Base-by-base conservation (phyloP, 2,113 vertebrate species). In the Galbula dea region DNA sequence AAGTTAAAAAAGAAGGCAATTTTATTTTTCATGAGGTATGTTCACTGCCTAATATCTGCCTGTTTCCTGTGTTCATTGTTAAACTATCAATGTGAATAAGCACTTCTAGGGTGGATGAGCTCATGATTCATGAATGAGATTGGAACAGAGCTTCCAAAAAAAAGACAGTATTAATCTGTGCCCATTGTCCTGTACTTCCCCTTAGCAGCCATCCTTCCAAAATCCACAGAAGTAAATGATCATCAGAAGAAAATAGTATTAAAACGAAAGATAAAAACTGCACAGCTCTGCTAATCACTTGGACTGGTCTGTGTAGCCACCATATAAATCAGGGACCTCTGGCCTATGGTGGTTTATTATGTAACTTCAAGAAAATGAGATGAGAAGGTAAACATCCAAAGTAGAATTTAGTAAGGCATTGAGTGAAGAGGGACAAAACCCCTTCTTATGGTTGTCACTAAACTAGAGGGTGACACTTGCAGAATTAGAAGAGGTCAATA, bases 401-500 rank as follows among this genome's bases (percentile, higher is more conserved):
- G 46, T 1, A 82, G 82, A 66, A 69, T 67, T 85, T 83, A 83
- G 88, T 23, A 46, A 66, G 59, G 68, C 27, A 12, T 39, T 55
- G 69, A 59, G 62, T 76, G 45, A 85, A 89, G 86, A 90, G 36
- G 49, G 39, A 88, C 45, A 49, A 88, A 90, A 37, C 2, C 58
- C n/a, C 67, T 45, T 84, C 80, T 86, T 95, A 89, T 9, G 74
- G 86, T 93, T 98, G 98, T 94, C 94, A 97, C 97, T 94, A 96
- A 94, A 97, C 97, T 98, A 97, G 96, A 95, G 97, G 96, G 93
- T 96, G 97, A 96, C 72, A 92, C 96, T 96, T 85, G 79, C n/a
- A 39, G 96, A 97, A 90, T 92, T 96, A 66, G 96, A 97, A 97
- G 97, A 98, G 98, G 98, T 98, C 98, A 99, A 99, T 99, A 98